phyloP scores from a whole-genome alignment of 37 sponge, comb jelly and placozoan species.

The Bolinopsis microptera region DNA sequence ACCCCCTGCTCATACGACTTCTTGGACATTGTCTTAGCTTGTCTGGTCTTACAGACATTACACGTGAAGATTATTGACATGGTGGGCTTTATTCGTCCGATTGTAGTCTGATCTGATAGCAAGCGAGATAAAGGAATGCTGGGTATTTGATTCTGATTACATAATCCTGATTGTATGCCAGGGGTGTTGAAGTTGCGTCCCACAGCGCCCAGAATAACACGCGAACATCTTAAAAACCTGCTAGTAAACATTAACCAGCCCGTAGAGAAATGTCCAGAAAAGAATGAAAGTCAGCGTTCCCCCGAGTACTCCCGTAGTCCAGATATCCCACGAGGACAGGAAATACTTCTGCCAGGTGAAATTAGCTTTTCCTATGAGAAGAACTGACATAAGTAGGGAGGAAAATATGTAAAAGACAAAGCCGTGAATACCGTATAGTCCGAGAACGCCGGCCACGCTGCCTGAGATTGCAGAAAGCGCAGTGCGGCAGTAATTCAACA shows the following conservation, averaged over 20 bases:
- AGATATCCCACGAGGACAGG: constrained; percentile 49
- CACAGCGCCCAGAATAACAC: neutral
- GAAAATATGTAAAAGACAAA: constrained; percentile 62
- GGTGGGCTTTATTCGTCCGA: constrained; percentile 27
- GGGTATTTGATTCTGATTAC: too few species aligned
- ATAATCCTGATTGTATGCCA: too few species aligned
- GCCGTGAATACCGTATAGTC: constrained; percentile 53
- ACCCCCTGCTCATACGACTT: constrained; percentile 83
- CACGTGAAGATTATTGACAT: constrained; percentile 82
- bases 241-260: constrained; percentile 60
- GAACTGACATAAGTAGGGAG: constrained; percentile 62
- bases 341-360: constrained; percentile 34
- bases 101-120: neutral
- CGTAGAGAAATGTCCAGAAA: constrained; percentile 54
- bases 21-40: constrained; percentile 77
- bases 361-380: constrained; percentile 56
- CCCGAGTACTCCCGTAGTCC: constrained; percentile 48
- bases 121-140: too few species aligned
- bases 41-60: constrained; percentile 78
- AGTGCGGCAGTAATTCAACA: constrained; percentile 41
- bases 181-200: too few species aligned
- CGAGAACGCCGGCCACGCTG: constrained; percentile 39
- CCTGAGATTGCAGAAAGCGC: constrained; percentile 51
- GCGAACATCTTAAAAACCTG: neutral
- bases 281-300: constrained; percentile 47